Conservation (phyloP, 2,888 invertebrate genomes). For the Calliphora vomitoria region DNA sequence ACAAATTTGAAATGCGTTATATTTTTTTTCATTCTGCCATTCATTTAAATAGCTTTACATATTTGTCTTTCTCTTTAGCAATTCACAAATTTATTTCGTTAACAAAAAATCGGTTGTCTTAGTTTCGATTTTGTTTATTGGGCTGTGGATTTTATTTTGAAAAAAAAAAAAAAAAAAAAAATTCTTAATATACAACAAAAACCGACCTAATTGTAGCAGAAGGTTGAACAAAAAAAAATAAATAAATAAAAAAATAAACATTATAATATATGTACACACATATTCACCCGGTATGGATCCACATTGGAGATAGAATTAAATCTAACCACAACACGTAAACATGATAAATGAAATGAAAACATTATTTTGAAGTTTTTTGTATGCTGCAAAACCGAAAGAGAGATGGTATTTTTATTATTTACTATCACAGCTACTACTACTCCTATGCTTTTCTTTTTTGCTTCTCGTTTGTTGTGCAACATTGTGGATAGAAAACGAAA, state of each 20-base stretch:
- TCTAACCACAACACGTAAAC: constrained; percentile 64
- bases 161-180: too few species aligned
- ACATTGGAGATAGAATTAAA: constrained; percentile 30
- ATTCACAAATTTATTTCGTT: not conserved
- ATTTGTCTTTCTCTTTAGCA: too few species aligned
- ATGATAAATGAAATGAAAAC: constrained; percentile 69
- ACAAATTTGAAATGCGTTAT: not conserved
- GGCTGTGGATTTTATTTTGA: not conserved
- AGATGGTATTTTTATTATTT: constrained; percentile 43
- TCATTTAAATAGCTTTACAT: too few species aligned
- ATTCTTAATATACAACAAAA: constrained; percentile 3
- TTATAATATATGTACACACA: constrained; percentile 3
- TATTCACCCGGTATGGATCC: not conserved
- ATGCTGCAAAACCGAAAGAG: constrained; percentile 28
- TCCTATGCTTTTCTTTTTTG: not conserved
- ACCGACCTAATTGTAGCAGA: constrained; percentile 31
- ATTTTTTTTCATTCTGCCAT: too few species aligned
- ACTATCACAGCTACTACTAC: constrained; percentile 6
- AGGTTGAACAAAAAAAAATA: not conserved
- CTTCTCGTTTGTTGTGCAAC: constrained; percentile 16
- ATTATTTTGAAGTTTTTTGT: constrained; percentile 61
- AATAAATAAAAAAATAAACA: not conserved
- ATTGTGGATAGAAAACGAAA: constrained; percentile 28
- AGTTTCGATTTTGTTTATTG: not conserved
- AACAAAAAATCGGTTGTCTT: not conserved